phyloP scores from a whole-genome alignment of 2,888 invertebrate genomes.

The Cryptophagus acutangulus region DNA sequence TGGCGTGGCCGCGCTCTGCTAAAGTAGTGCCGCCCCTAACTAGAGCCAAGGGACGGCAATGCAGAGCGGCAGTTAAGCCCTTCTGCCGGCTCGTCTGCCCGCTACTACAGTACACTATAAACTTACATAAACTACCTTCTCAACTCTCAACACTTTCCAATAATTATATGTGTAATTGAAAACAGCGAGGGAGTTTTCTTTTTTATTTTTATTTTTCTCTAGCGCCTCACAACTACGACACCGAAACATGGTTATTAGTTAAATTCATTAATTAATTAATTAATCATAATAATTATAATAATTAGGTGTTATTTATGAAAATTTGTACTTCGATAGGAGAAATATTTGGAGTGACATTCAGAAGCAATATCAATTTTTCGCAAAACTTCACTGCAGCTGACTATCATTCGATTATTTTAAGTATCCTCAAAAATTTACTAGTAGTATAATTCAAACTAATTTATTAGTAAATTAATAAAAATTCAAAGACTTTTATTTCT shows the following conservation, averaged over 20 bases:
- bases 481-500: too few species aligned
- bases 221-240: conserved; percentile 44
- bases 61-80: conserved; percentile 39
- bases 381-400: too few species aligned
- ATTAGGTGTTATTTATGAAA: conserved; percentile 36
- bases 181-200: conserved; percentile 48
- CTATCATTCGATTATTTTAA: too few species aligned
- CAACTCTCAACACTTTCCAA: conserved; percentile 48
- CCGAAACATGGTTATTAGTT: conserved; percentile 41
- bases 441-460: too few species aligned
- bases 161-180: conserved; percentile 46
- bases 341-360: conserved; percentile 29
- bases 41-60: conserved; percentile 40
- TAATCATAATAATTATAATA: conserved; percentile 34
- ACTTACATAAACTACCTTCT: conserved; percentile 49
- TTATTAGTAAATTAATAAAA: too few species aligned
- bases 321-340: conserved; percentile 49
- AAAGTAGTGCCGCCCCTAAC: conserved; percentile 44
- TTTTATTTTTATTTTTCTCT: too few species aligned
- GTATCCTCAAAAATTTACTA: too few species aligned
- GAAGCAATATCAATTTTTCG: conserved; percentile 17
- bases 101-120: conserved; percentile 50
- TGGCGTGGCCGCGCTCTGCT: conserved; percentile 41
- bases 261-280: conserved; percentile 3
- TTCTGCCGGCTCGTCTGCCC: conserved; percentile 36